Base-by-base conservation (phyloP, 1,140 invertebrate genomes). In the Aphis gossypii region DNA sequence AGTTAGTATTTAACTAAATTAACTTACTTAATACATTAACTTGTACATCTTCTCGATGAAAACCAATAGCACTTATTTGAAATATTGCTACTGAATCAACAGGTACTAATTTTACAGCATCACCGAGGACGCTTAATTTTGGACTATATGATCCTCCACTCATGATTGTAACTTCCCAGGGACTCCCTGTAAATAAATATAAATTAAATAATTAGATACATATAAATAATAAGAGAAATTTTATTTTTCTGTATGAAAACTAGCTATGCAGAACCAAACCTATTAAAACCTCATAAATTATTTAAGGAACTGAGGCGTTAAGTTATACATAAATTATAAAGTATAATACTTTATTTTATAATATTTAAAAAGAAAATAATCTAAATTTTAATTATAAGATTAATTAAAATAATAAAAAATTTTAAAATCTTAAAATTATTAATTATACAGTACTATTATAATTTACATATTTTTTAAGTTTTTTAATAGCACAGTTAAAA, bases 111-210 rank as follows among this genome's bases (percentile, higher is more conserved):
- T 98, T 96, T 83, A 98, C 97, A 94, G 98, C 97, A 95, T 98
- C 97, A 94, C 98, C 98, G 94, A 97, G 96, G 94, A 98, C 96
- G 94, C 97, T 96, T 96, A 97, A 95, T 96, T 97, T 96, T 95
- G 97, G 95, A 95, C 96, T 94, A 95, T 94, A 94, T 94, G 95
- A 94, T 95, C 95, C 93, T 95, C 96, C 94, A 92, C 94, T 94
- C 97, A 98, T 98, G 94, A 98, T 97, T 95, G 97, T 97, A 94
- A 98, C 97, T 96, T 97, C 97, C 98, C 98, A 99, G 95, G 98
- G 98, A 96, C 98, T 98, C 94, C 98, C 98, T 98, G n/a, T 44
- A 90, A 44, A 68, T n/a, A 90, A 60, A 90, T 95, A 90, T 95
- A 35, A 96, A 96, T 46, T 86, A 48, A 9, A 30, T 30, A 86